Evolutionary conservation across 92 coral and sea anemone species (phyloP), one percentile per base, ranked within the genome.

Genomic region (Epizoanthus illoricatus): DNA sequence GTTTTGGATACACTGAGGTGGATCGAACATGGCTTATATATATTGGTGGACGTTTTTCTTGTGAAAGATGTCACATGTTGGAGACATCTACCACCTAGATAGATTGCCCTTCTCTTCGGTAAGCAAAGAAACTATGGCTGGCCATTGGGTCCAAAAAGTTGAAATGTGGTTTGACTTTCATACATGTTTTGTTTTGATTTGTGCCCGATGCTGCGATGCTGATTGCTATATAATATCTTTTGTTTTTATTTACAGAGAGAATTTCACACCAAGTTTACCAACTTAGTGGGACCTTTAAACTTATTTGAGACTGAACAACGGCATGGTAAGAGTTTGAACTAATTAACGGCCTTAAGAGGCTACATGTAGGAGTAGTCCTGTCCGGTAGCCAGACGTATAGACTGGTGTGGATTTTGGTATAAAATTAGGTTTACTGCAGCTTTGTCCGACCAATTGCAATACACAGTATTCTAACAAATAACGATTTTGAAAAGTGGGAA

Each of bases 261-360:
- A 84, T 97, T 97, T 76, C 99, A 97, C 88, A 73, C 87, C 57
- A 97, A 87, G 71, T 97, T 91, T 85, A 85, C 99, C 19, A 85
- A 89, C 71, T 83, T 97, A 20, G 92, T 87, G 81, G 99, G 97
- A 21, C 99, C 99, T 21, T 65, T 94, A 70, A 97, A 97, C 75
- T 85, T 97, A 58, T 97, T 91, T 84, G 93, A 97, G 62, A 85
- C 89, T 6, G 91, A 93, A 70, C 94, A 90, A 74, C 84, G 88
- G 52, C 84, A 87, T 88, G 98, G 99, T 95, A 84, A 76, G 87
- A 45, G 28, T 41, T 39, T 8, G 12, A 20, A 33, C 4, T 6
- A 13, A 17, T 36, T 56, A 81, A 66, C n/a, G 3, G 18, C 54
- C 28, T 5, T 5, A 69, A 2, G 56, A 66, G 69, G 28, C 23